Evolutionary conservation across 2,888 invertebrate genomes (phyloP).

Genomic region (Listrodromus nycthemerus): DNA sequence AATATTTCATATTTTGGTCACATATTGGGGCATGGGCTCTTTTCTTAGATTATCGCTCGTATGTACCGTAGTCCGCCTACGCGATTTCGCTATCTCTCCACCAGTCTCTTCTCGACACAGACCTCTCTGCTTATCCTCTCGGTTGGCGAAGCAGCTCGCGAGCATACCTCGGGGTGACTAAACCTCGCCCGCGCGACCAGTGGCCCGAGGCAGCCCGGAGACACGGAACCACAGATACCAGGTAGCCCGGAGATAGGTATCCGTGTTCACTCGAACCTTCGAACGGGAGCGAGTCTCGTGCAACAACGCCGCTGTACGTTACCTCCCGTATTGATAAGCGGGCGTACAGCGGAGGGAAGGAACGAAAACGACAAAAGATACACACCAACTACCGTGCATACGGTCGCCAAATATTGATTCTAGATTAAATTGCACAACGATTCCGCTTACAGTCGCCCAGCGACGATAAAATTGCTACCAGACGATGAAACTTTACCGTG

Average conservation of each 20-base stretch:
- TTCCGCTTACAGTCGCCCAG: conserved; percentile 21
- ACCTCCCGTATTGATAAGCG: conserved; percentile 60
- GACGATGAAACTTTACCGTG: not conserved
- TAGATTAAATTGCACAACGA: conserved; percentile 57
- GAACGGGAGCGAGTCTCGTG: conserved; percentile 45
- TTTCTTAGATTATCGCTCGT: conserved; percentile 30
- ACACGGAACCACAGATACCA: conserved; percentile 23
- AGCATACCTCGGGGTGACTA: conserved; percentile 50
- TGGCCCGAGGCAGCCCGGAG: not conserved
- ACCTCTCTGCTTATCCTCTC: conserved; percentile 53
- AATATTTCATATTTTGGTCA: conserved; percentile 7
- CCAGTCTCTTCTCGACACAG: conserved; percentile 74
- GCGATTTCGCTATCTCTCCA: conserved; percentile 65
- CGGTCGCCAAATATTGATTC: conserved; percentile 60
- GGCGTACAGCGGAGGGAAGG: conserved; percentile 51
- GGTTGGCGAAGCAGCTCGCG: conserved; percentile 11
- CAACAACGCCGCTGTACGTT: not conserved
- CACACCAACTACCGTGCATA: conserved; percentile 58
- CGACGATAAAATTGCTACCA: not conserved
- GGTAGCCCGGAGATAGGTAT: conserved; percentile 15
- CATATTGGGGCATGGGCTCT: not conserved
- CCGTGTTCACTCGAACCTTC: conserved; percentile 41
- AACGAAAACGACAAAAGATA: conserved; percentile 38
- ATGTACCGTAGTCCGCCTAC: conserved; percentile 18
- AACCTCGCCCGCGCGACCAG: conserved; percentile 21